Base-by-base conservation (phyloP, 2,797 vertebrate genomes). In the Enoplosus armatus region DNA sequence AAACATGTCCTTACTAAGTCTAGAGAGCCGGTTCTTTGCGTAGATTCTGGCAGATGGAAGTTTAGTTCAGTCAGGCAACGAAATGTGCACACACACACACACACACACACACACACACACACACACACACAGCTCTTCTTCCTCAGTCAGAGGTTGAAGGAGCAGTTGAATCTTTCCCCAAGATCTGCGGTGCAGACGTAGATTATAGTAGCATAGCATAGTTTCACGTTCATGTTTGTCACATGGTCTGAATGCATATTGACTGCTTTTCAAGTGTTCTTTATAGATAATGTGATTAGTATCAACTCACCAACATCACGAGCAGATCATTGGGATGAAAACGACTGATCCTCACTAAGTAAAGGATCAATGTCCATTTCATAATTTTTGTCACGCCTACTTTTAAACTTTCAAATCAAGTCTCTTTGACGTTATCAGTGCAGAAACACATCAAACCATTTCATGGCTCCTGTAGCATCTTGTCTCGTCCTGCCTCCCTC, bases 401-500 rank as follows among this genome's bases (percentile, higher is more conserved):
- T 16, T 56, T 59, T 55, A 26, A 56, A 72, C 39, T 55, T 50
- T 37, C 5, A 54, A 60, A 68, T 68, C 15, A 4, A 75, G 47
- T 61, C 53, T 16, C 22, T 26, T 3, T 33, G 35, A 37, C 14
- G 15, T 59, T 64, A 37, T 47, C 33, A 54, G n/a, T 26, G 18
- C 8, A 50, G 24, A 76, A 50, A 62, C 41, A 71, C 79, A 77
- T 53, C 61, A 50, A 10, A 62, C 48, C 41, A 37, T 64, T 82
- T 54, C 56, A 55, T 16, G 24, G 35, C 31, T 37, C 50, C 41
- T 29, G 54, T n/a, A 41, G 22, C 54, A 43, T 55, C 43, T 51
- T 1, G 11, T 53, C 10, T 20, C 5, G 6, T 9, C 24, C 37
- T 27, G 4, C n/a, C 50, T 9, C 8, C 6, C 50, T 8, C 27